Base-by-base conservation (phyloP, 2,113 vertebrate genomes). In the Turnix velox region DNA sequence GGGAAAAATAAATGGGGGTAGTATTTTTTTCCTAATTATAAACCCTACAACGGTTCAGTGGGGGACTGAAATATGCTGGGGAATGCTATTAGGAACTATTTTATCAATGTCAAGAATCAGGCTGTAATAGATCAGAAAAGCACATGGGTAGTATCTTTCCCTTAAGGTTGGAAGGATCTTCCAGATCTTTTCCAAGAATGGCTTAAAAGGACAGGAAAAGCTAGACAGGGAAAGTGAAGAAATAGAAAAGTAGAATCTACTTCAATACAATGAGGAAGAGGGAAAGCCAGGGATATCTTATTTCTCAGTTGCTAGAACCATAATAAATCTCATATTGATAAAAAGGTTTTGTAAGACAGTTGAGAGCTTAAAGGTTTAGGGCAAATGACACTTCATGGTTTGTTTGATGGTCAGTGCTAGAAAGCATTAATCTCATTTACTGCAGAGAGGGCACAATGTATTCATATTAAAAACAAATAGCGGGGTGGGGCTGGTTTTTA, bases 71-170 rank as follows among this genome's bases (percentile, higher is more conserved):
- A 57, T 35, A 51, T 72, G 72, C 75, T 42, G n/a, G 46, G 14
- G 6, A 91, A 68, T 66, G 42, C 59, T 79, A 51, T 67, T 63
- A 67, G 59, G 75, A 88, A 73, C 43, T 5, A 58, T 88, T 82
- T 89, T 39, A 80, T 66, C 37, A 49, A 58, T 84, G 87, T 88
- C 82, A 93, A 93, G 87, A 82, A 86, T 88, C 69, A 68, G 61
- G 40, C 71, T 82, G 76, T 58, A 87, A 76, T 5, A 69, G 58
- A 51, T 0, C 33, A 43, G 33, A 84, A 87, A 45, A 87, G 40
- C 31, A 63, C 43, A 31, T 1, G 33, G 48, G 52, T 52, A 40
- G 12, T 39, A 66, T 76, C 42, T 87, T 69, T 51, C 52, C 58
- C 30, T 65, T 89, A 54, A 82, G 42, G 40, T 42, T 58, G 19